Conservation (phyloP, 2,113 vertebrate genomes). For the Poicephalus meyeri region DNA sequence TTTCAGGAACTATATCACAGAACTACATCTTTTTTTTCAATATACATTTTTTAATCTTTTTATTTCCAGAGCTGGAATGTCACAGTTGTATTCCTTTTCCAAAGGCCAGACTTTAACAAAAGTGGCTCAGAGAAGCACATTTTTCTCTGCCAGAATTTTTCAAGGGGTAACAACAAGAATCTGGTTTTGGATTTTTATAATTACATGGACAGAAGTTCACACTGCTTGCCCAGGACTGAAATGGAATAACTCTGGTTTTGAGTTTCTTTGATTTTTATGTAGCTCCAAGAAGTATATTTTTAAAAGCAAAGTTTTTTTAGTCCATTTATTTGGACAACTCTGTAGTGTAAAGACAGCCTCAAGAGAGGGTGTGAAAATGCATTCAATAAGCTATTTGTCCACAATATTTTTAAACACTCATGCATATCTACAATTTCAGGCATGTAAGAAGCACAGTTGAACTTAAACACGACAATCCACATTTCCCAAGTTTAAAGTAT, state of each 20-base stretch:
- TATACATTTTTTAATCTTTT: constrained; percentile 32
- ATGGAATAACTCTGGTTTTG: background rate
- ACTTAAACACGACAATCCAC: background rate
- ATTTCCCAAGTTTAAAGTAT: background rate
- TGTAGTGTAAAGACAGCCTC: background rate
- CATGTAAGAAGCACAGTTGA: background rate
- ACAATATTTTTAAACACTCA: background rate
- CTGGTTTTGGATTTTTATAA: background rate
- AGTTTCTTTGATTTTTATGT: background rate
- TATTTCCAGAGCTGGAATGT: constrained; percentile 21
- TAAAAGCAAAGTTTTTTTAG: background rate
- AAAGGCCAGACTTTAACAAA: background rate
- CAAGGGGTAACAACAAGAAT: background rate
- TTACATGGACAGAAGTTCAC: background rate
- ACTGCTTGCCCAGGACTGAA: background rate
- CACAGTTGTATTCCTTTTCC: background rate
- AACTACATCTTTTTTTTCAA: background rate
- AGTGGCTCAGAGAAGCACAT: background rate
- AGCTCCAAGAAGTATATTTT: background rate
- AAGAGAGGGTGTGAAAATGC: background rate
- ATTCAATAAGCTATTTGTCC: background rate
- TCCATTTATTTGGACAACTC: background rate
- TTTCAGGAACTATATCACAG: background rate
- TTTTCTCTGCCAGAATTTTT: constrained; percentile 7
- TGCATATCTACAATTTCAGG: background rate